Evolutionary conservation across 1,140 invertebrate species (phyloP).

Genomic region (Bursaphelenchus mucronatus): DNA sequence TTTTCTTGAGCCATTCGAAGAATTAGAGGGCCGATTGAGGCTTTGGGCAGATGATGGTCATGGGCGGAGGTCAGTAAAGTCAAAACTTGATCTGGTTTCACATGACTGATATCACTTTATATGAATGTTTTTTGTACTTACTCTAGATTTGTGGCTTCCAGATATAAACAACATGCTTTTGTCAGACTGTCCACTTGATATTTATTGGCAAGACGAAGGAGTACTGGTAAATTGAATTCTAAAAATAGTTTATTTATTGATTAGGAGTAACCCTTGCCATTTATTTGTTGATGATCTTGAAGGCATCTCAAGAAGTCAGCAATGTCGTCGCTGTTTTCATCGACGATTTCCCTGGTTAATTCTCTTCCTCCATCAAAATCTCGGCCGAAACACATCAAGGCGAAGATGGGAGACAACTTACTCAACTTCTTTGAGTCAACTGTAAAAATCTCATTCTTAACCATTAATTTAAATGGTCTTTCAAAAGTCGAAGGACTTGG

Average conservation of each 20-base stretch:
- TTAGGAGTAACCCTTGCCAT: slow-evolving; percentile 19
- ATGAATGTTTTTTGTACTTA: slow-evolving; percentile 17
- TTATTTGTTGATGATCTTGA: slow-evolving; percentile 21
- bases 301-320: slow-evolving; percentile 20
- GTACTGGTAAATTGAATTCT: slow-evolving; percentile 31
- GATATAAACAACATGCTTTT: slow-evolving; percentile 26
- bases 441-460: slow-evolving; percentile 26
- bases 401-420: slow-evolving; percentile 27
- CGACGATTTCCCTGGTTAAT: slow-evolving; percentile 25
- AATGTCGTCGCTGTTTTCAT: slow-evolving; percentile 27
- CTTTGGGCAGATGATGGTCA: slow-evolving; percentile 22
- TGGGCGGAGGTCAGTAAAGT: slow-evolving; percentile 30
- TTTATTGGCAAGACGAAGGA: slow-evolving; percentile 23
- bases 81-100: slow-evolving; percentile 32
- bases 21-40: slow-evolving; percentile 17
- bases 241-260: slow-evolving; percentile 14
- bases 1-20: slow-evolving; percentile 26
- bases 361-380: slow-evolving; percentile 31
- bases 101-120: slow-evolving; percentile 25
- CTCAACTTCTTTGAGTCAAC: slow-evolving; percentile 27
- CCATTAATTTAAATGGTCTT: slow-evolving; percentile 16
- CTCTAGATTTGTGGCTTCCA: slow-evolving; percentile 24
- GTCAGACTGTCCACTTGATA: slow-evolving; percentile 24
- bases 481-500: background rate
- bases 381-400: slow-evolving; percentile 29